Percentiles rank a stretch among this genome's conserved stretches.
These are phyloP conservation scores for Hirudinaria manillensis DNA, from an alignment of 2,888 invertebrate species.

Conservation along the genomic window DNA sequence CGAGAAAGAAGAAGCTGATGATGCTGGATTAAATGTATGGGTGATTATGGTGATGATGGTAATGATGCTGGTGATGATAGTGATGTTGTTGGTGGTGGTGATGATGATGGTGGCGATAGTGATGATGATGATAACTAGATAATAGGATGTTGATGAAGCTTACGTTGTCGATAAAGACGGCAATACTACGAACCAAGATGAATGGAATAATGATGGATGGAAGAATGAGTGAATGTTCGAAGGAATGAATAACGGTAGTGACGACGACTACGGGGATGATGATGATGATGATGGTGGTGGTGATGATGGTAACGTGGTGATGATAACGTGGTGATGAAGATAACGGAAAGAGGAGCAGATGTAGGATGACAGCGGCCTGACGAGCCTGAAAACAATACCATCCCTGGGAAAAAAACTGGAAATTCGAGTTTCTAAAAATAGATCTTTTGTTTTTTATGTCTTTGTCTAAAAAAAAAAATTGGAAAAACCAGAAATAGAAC, in stretches of 20 bases:
- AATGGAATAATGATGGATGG: no score
- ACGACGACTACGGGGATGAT: not conserved
- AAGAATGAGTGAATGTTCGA: no score
- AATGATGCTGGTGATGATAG: conserved; percentile 31
- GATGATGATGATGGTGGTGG: not conserved
- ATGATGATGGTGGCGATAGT: conserved; percentile 24
- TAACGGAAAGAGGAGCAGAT: not conserved
- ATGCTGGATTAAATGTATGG: no score
- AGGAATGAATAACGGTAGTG: not conserved
- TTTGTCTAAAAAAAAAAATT: no score
- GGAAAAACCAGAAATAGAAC: no score
- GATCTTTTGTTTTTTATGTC: no score
- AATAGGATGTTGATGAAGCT: conserved; percentile 3
- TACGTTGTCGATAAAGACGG: not conserved
- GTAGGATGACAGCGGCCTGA: no score
- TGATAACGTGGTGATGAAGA: not conserved
- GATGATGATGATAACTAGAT: not conserved
- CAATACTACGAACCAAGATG: not conserved
- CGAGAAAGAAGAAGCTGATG: no score
- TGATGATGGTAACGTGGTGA: not conserved
- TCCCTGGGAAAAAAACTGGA: no score
- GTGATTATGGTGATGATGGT: conserved; percentile 25
- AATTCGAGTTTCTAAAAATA: no score
- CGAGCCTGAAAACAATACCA: no score
- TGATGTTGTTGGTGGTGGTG: conserved; percentile 28